A percentile compares a stretch with the other conserved stretches of the same genome.
phyloP scores from a whole-genome alignment of 2,888 invertebrate species.

The Ennomos fuscantarius region DNA sequence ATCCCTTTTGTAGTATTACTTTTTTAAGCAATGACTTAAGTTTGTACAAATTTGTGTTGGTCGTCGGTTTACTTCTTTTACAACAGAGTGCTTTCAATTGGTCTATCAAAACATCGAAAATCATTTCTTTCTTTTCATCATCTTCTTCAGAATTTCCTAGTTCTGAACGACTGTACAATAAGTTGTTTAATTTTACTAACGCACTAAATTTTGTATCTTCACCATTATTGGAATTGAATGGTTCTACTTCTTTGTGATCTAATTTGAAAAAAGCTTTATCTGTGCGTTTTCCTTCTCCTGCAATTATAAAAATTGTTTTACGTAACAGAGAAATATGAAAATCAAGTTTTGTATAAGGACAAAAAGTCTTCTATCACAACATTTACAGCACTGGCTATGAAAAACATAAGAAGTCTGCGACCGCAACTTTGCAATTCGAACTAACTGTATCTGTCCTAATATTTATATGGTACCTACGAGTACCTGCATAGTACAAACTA shows the following conservation, averaged over 20 bases:
- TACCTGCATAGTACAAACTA: no score
- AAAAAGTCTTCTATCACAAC: no score
- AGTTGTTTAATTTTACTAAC: constrained; percentile 63
- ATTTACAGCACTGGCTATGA: no score
- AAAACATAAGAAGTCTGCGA: no score
- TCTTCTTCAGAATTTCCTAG: constrained; percentile 49
- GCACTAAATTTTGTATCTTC: constrained; percentile 60
- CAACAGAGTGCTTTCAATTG: constrained; percentile 75
- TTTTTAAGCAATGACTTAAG: constrained; percentile 45
- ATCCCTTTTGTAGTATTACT: constrained; percentile 34
- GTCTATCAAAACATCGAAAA: constrained; percentile 72
- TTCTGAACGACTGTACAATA: constrained; percentile 58
- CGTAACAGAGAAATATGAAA: no score
- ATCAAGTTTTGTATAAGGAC: no score
- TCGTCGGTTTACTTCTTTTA: constrained; percentile 54
- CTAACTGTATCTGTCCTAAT: no score
- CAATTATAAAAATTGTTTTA: constrained; percentile 28
- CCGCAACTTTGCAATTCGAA: no score
- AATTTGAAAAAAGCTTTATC: constrained; percentile 60
- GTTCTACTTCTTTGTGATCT: constrained; percentile 63
- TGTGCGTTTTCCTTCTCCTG: constrained; percentile 36
- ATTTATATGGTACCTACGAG: no score
- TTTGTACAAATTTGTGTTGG: constrained; percentile 40
- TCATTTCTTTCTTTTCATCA: constrained; percentile 65
- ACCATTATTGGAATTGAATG: constrained; percentile 47